Percentiles rank a stretch among this genome's conserved stretches.
phyloP scores from a whole-genome alignment of 2,113 vertebrate genomes.

The Nibea albiflora region DNA sequence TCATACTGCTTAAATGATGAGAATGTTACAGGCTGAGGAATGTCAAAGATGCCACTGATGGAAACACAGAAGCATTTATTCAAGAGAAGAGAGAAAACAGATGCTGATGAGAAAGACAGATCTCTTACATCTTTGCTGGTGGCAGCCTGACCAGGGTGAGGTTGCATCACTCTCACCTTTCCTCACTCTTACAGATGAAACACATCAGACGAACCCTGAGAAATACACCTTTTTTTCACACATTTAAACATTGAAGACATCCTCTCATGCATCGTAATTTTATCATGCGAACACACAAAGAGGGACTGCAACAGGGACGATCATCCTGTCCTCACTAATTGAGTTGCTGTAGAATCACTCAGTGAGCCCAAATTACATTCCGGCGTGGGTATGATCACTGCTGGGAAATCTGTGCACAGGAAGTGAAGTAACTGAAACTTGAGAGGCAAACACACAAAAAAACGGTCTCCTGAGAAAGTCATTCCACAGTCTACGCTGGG shows the following conservation, averaged over 20 bases:
- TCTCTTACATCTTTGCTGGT: neutral
- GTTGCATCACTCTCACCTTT: neutral
- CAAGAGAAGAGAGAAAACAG: too few relatives aligned
- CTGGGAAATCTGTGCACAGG: neutral
- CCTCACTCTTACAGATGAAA: neutral
- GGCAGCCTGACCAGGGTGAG: neutral
- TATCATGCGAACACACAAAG: neutral
- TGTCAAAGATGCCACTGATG: too few relatives aligned
- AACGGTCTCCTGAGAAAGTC: neutral
- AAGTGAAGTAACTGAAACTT: neutral
- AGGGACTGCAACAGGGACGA: neutral
- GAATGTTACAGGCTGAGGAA: too few relatives aligned
- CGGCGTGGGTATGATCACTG: neutral
- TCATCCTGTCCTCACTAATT: neutral
- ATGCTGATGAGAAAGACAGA: neutral
- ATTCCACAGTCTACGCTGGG: neutral
- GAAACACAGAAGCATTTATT: neutral
- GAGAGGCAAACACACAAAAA: neutral
- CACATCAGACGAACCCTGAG: neutral
- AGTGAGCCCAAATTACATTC: neutral
- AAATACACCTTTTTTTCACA: neutral
- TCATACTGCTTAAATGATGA: too few relatives aligned
- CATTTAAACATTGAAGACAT: neutral
- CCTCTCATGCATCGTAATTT: neutral
- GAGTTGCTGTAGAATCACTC: conserved; percentile 8